phyloP scores from a whole-genome alignment of 2,888 invertebrate species.

The Neuroscelio doddi region DNA sequence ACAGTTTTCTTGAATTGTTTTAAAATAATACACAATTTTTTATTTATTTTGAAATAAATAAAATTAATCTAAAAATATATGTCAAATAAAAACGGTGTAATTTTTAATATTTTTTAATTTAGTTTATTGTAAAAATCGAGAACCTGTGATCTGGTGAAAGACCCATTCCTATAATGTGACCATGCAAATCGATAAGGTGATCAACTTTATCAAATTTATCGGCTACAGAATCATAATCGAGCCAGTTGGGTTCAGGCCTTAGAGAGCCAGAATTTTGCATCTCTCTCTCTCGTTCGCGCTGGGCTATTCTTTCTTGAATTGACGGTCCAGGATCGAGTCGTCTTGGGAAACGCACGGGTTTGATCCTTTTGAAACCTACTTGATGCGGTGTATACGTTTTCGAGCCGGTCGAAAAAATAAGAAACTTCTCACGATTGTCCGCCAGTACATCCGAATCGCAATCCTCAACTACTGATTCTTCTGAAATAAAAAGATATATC shows the following conservation, averaged over 20 bases:
- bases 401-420: constrained; percentile 88
- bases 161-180: constrained; percentile 91
- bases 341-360: constrained; percentile 80
- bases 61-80: constrained; percentile 12
- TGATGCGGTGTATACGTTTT: constrained; percentile 90
- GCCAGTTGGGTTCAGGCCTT: constrained; percentile 78
- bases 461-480: constrained; percentile 60
- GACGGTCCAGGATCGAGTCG: constrained; percentile 80
- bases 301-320: constrained; percentile 78
- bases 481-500: constrained; percentile 39
- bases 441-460: constrained; percentile 72
- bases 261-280: constrained; percentile 71
- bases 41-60: constrained; percentile 9
- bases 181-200: constrained; percentile 86
- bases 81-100: neutral
- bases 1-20: neutral
- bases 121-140: constrained; percentile 12
- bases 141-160: constrained; percentile 84
- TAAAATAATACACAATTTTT: too few species aligned
- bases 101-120: constrained; percentile 2
- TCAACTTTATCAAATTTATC: constrained; percentile 84
- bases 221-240: constrained; percentile 79
- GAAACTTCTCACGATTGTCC: constrained; percentile 79
- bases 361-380: constrained; percentile 85
- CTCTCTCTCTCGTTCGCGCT: constrained; percentile 75